Conservation (phyloP, 2,113 vertebrate genomes). For the Toxotes jaculatrix region DNA sequence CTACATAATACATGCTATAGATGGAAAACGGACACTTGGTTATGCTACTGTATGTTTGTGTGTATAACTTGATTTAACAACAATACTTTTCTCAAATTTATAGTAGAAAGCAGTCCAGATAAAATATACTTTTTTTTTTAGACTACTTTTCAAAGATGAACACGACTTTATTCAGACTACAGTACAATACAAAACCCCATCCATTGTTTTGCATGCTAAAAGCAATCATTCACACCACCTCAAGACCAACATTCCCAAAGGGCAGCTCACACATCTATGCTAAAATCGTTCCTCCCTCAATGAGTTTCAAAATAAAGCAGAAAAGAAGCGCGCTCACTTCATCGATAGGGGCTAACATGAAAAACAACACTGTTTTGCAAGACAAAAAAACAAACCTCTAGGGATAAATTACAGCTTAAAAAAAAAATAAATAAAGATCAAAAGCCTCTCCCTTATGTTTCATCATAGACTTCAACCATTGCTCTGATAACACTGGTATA, state of each 20-base stretch:
- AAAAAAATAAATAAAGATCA: too few relatives aligned
- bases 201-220: neutral
- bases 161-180: neutral
- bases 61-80: too few relatives aligned
- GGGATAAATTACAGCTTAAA: too few relatives aligned
- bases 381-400: too few relatives aligned
- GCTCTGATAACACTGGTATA: neutral
- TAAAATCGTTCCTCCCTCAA: neutral
- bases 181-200: neutral
- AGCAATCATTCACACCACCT: slow-evolving; percentile 7
- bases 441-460: neutral
- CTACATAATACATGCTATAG: neutral
- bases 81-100: neutral
- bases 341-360: neutral
- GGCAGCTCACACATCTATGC: neutral
- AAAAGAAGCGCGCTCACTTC: neutral
- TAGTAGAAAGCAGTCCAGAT: neutral
- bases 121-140: neutral
- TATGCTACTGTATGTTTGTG: too few relatives aligned
- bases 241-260: neutral
- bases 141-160: neutral
- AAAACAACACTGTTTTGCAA: too few relatives aligned
- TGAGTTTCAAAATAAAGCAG: neutral
- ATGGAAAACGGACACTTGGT: neutral
- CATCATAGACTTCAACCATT: neutral